A percentile compares a stretch with the other conserved stretches of the same genome.
Evolutionary conservation across 2,797 vertebrate species (phyloP).

Genomic region (Syndactyla subalaris): DNA sequence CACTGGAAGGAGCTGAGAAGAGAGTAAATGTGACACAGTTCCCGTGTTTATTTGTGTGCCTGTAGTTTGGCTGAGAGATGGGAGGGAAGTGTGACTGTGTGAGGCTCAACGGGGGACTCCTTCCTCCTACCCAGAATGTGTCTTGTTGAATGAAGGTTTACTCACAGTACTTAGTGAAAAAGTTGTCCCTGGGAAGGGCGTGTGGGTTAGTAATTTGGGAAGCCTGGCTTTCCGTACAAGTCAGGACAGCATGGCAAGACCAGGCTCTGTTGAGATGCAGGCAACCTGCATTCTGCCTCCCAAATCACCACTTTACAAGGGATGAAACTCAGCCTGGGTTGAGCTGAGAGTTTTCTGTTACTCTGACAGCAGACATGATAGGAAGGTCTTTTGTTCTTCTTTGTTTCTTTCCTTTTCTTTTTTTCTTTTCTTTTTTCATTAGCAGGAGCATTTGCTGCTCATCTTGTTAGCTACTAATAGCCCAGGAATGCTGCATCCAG

Average conservation of each 20-base stretch:
- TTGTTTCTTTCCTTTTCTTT: too few species aligned
- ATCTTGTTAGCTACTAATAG: background rate
- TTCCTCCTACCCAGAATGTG: background rate
- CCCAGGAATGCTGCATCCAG: background rate
- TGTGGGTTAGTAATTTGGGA: background rate
- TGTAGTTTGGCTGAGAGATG: background rate
- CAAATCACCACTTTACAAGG: background rate
- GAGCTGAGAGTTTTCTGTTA: background rate
- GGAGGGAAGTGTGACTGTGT: background rate
- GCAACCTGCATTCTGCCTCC: background rate
- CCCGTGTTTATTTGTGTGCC: background rate
- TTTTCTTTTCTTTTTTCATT: background rate
- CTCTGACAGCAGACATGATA: background rate
- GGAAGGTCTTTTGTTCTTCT: background rate
- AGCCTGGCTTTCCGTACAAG: background rate
- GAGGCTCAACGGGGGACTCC: background rate
- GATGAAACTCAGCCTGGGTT: background rate
- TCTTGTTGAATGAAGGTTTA: background rate
- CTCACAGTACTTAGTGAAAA: background rate
- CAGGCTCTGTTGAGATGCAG: background rate
- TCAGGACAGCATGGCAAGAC: background rate
- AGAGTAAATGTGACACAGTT: background rate
- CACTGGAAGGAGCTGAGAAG: background rate
- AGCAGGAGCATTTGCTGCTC: background rate
- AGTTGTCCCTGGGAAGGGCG: background rate